Percentiles rank a stretch among this genome's conserved stretches.
phyloP scores from a whole-genome alignment of 2,797 vertebrate genomes.

The Siniperca undulata region DNA sequence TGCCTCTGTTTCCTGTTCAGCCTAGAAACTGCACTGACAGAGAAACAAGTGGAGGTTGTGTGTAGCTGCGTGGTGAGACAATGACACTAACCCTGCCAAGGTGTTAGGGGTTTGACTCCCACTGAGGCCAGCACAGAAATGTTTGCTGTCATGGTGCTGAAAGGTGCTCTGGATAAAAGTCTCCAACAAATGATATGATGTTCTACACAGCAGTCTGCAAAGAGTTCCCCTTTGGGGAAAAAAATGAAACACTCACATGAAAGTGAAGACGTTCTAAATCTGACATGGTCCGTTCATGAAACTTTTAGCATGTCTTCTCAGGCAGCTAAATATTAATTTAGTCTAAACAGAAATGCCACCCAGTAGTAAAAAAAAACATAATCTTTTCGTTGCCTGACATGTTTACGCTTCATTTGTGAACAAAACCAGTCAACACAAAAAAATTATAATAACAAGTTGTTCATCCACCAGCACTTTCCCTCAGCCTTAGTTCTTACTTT shows the following conservation, averaged over 20 bases:
- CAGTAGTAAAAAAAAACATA: conserved; percentile 6
- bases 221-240: conserved; percentile 46
- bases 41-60: conserved; percentile 47
- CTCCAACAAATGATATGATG: conserved; percentile 65
- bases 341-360: conserved; percentile 23
- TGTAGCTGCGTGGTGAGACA: conserved; percentile 56
- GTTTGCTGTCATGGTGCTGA: conserved; percentile 47
- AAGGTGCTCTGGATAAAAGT: conserved; percentile 44
- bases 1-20: conserved; percentile 40
- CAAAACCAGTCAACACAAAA: background rate
- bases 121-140: conserved; percentile 38
- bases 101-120: conserved; percentile 43
- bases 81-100: conserved; percentile 57
- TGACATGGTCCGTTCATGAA: conserved; percentile 44
- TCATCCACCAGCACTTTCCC: background rate
- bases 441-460: background rate
- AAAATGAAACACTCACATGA: conserved; percentile 17
- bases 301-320: conserved; percentile 48
- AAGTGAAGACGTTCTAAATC: conserved; percentile 38
- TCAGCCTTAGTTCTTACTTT: background rate
- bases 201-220: conserved; percentile 43
- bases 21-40: conserved; percentile 32
- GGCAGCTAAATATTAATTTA: conserved; percentile 50
- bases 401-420: conserved; percentile 1
- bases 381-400: background rate